Evolutionary conservation across 2,113 vertebrate species (phyloP).

Genomic region (Albula goreensis): DNA sequence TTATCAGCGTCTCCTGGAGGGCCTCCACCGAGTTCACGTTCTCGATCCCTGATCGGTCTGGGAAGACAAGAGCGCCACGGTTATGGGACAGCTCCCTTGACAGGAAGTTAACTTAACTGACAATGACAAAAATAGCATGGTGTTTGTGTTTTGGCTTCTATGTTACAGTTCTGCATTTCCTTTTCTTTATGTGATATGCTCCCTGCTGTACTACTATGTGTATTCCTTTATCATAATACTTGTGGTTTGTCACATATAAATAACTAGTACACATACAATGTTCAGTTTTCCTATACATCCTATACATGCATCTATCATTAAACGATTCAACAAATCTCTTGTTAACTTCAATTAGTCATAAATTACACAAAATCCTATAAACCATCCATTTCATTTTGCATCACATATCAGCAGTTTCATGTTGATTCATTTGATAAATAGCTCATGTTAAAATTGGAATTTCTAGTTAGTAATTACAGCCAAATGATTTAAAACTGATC

Average conservation of each 20-base stretch:
- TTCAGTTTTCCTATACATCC: not conserved
- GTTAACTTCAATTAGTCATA: not conserved
- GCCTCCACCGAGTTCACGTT: constrained; percentile 88
- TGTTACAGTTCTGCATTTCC: not conserved
- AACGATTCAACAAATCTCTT: not conserved
- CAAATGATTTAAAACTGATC: too few relatives aligned
- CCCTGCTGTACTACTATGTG: not conserved
- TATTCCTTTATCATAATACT: not conserved
- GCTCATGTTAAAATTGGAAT: too few relatives aligned
- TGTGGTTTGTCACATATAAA: not conserved
- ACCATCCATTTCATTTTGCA: too few relatives aligned
- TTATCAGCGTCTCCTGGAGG: constrained; percentile 93
- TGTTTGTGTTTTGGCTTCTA: not conserved
- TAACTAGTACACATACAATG: not conserved
- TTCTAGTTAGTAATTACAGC: too few relatives aligned
- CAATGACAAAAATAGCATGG: not conserved
- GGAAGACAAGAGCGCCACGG: not conserved
- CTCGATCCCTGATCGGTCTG: constrained; percentile 95
- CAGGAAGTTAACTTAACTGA: too few relatives aligned
- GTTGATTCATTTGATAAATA: too few relatives aligned
- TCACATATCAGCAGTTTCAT: too few relatives aligned
- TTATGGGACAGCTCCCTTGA: not conserved
- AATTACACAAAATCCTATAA: not conserved
- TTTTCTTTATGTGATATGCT: not conserved
- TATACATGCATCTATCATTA: not conserved